These are phyloP conservation scores for Stenchaetothrips biformis DNA, from an alignment of 2,888 invertebrate genomes.

Conservation along the genomic window DNA sequence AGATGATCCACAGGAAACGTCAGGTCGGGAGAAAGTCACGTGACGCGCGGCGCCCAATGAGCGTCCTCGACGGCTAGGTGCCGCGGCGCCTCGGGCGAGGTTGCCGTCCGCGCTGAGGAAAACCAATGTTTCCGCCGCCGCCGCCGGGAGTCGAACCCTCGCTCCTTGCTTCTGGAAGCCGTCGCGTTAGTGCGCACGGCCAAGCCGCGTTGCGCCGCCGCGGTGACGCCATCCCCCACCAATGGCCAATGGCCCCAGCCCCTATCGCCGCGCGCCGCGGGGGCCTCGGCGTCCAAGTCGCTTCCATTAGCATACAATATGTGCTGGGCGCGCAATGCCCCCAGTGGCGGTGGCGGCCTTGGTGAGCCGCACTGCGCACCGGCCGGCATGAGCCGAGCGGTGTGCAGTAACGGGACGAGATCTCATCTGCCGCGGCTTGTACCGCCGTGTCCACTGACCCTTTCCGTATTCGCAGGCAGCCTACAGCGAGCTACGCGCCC, in stretches of 20 bases:
- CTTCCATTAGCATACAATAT: conserved; percentile 14
- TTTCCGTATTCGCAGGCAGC: not conserved
- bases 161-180: not conserved
- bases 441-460: not conserved
- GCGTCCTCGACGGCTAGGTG: too few species aligned
- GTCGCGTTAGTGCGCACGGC: not conserved
- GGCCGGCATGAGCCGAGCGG: not conserved
- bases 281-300: not conserved
- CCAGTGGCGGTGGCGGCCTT: too few species aligned
- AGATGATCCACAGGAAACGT: too few species aligned
- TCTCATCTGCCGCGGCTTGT: conserved; percentile 2
- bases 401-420: not conserved
- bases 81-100: not conserved
- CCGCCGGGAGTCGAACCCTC: not conserved
- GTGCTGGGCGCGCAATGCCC: not conserved
- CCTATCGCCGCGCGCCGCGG: not conserved
- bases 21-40: too few species aligned
- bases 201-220: not conserved
- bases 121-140: not conserved
- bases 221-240: not conserved
- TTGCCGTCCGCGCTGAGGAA: not conserved
- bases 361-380: not conserved
- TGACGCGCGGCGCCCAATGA: too few species aligned
- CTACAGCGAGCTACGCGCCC: too few species aligned
- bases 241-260: not conserved